Percentiles rank a stretch among this genome's conserved stretches.
Evolutionary conservation across 2,113 vertebrate species (phyloP).

Genomic region (Ammospiza nelsoni): DNA sequence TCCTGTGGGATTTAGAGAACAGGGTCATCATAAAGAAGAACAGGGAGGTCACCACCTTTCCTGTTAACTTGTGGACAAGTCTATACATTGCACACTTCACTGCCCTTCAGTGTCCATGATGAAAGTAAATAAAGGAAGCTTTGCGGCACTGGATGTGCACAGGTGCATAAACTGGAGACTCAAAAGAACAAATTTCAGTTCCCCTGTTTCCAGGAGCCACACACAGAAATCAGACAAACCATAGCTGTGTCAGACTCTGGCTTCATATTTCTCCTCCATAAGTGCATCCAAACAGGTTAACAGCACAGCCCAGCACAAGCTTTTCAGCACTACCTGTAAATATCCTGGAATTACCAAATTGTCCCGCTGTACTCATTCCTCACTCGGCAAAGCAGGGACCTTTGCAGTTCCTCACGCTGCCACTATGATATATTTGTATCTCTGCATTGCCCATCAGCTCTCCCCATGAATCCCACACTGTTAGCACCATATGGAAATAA

Average conservation of each 20-base stretch:
- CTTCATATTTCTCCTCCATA: not conserved
- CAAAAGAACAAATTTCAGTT: not conserved
- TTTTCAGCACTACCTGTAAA: not conserved
- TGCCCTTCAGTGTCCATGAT: not conserved
- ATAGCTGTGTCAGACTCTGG: not conserved
- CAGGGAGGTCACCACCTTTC: not conserved
- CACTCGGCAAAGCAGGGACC: not conserved
- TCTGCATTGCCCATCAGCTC: not conserved
- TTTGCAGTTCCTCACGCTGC: not conserved
- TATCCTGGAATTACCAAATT: not conserved
- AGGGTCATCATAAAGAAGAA: not conserved
- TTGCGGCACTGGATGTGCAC: not conserved
- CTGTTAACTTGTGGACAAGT: not conserved
- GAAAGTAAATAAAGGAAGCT: not conserved
- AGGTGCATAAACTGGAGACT: not conserved
- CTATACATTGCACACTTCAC: not conserved
- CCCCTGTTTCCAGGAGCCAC: not conserved
- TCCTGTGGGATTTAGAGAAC: not conserved
- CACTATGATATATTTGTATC: not conserved
- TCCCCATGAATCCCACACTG: not conserved
- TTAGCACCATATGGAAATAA: not conserved
- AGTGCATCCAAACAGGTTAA: not conserved
- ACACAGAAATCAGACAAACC: not conserved
- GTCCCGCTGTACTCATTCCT: not conserved
- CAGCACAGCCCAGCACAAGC: not conserved